Conservation (phyloP, 2,797 vertebrate genomes). For the Hephaestus fuliginosus region DNA sequence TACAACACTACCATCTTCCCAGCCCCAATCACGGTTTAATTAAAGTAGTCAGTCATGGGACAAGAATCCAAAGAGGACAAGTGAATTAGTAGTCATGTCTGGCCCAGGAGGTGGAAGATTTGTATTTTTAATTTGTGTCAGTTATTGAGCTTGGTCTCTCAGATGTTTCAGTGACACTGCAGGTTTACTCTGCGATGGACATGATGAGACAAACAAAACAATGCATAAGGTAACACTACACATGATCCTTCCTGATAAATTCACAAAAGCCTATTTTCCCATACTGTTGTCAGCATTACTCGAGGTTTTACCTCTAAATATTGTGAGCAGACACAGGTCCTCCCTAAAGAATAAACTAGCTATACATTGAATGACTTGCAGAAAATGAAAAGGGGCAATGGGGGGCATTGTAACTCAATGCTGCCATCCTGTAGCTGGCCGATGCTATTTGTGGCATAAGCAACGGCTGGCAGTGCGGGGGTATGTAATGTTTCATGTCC, state of each 20-base stretch:
- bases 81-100: constrained; percentile 65
- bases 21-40: constrained; percentile 78
- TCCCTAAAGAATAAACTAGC: not conserved
- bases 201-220: not conserved
- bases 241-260: not conserved
- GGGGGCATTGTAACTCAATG: constrained; percentile 70
- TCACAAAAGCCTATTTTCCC: not conserved
- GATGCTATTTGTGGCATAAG: constrained; percentile 76
- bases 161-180: constrained; percentile 39
- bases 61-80: constrained; percentile 66
- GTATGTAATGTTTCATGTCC: constrained; percentile 76
- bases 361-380: constrained; percentile 75
- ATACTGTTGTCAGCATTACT: not conserved
- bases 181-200: not conserved
- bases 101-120: constrained; percentile 62
- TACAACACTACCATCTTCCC: constrained; percentile 74
- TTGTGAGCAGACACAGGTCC: constrained; percentile 1
- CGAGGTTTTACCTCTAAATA: not conserved
- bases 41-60: constrained; percentile 75
- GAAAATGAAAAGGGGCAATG: constrained; percentile 47
- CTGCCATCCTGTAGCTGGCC: constrained; percentile 59
- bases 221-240: not conserved
- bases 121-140: constrained; percentile 59
- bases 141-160: constrained; percentile 52
- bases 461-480: constrained; percentile 65